A percentile compares a stretch with the other conserved stretches of the same genome.
Evolutionary conservation across 2,797 vertebrate species (phyloP).

Genomic region (Fistularia tabacaria): DNA sequence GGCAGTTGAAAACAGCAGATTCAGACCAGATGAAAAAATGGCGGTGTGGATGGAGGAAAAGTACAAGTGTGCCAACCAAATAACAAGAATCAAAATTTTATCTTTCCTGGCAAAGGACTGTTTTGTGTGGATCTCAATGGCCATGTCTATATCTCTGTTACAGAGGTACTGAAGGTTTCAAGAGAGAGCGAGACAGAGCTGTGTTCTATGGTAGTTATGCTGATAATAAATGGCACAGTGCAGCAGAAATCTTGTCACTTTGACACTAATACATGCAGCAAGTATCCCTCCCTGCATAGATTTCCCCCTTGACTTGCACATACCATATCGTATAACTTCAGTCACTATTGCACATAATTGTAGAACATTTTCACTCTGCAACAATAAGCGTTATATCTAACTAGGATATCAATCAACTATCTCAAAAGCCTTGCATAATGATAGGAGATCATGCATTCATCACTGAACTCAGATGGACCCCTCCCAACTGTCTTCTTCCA

Average conservation of each 20-base stretch:
- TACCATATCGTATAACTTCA: conserved; percentile 1
- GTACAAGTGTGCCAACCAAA: conserved; percentile 13
- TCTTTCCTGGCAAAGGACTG: conserved; percentile 20
- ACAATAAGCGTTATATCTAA: conserved; percentile 12
- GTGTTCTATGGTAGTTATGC: conserved; percentile 9
- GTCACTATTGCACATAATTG: neutral
- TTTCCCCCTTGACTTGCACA: conserved; percentile 5
- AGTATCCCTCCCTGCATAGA: conserved; percentile 35
- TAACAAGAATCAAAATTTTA: conserved; percentile 17
- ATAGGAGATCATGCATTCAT: conserved; percentile 13
- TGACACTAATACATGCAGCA: conserved; percentile 58
- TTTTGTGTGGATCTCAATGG: neutral
- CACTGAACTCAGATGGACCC: conserved; percentile 22
- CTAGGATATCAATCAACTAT: conserved; percentile 22
- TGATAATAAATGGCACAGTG: conserved; percentile 39
- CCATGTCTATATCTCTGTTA: neutral
- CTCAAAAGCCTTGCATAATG: conserved; percentile 18
- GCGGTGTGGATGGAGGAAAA: conserved; percentile 11
- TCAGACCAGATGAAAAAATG: neutral
- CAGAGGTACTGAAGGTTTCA: neutral
- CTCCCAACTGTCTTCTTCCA: conserved; percentile 36
- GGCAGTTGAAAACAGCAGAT: conserved; percentile 23
- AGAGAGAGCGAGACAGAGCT: conserved; percentile 10
- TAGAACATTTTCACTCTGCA: conserved; percentile 4
- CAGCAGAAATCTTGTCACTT: conserved; percentile 57